A percentile compares a stretch with the other conserved stretches of the same genome.
These are phyloP conservation scores for Leucophora obtusa DNA, from an alignment of 2,888 invertebrate species.

Conservation along the genomic window DNA sequence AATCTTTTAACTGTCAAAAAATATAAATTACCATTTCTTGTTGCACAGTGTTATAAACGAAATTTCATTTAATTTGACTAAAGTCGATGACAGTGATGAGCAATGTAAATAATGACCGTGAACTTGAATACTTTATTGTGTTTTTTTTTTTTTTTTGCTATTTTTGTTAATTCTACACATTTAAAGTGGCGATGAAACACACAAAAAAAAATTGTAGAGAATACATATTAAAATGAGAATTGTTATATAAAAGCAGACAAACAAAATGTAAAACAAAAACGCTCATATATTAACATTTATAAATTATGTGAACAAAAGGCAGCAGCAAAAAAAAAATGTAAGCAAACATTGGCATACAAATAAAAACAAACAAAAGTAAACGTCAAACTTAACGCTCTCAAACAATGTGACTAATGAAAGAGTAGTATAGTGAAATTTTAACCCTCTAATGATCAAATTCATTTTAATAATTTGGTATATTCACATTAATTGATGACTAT, in stretches of 20 bases:
- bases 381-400: too few species aligned
- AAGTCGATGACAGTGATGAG: constrained; percentile 40
- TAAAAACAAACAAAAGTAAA: background rate
- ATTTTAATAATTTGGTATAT: too few species aligned
- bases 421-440: too few species aligned
- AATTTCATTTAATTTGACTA: background rate
- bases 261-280: background rate
- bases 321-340: constrained; percentile 6
- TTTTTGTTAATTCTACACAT: constrained; percentile 19
- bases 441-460: too few species aligned
- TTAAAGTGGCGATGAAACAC: constrained; percentile 4
- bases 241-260: constrained; percentile 21
- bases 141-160: too few species aligned
- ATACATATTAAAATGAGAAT: constrained; percentile 3
- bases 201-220: constrained; percentile 6
- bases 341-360: constrained; percentile 18
- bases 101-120: constrained; percentile 42
- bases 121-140: constrained; percentile 54
- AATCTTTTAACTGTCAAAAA: too few species aligned
- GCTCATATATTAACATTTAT: constrained; percentile 9
- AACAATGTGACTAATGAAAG: too few species aligned
- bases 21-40: too few species aligned
- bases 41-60: too few species aligned
- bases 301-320: background rate
- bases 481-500: too few species aligned